A percentile compares a stretch with the other conserved stretches of the same genome.
phyloP scores from a whole-genome alignment of 2,113 vertebrate species.

The Tauraco erythrolophus region DNA sequence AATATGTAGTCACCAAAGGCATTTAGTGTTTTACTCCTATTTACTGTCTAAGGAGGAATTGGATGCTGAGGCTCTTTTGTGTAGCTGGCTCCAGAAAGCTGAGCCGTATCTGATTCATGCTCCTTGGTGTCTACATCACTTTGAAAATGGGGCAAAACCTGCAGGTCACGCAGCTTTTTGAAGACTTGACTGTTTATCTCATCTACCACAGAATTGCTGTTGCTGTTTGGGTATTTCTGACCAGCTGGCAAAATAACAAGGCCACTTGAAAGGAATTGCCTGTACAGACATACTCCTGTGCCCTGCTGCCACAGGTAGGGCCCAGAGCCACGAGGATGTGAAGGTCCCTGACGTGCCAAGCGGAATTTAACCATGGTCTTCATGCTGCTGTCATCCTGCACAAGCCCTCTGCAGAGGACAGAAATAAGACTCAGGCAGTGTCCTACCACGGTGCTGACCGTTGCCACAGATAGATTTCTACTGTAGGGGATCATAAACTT shows the following conservation, averaged over 20 bases:
- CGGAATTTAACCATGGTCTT: background rate
- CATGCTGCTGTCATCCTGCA: fast-evolving
- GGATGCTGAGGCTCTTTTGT: background rate
- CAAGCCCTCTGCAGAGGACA: background rate
- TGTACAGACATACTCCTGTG: background rate
- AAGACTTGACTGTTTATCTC: background rate
- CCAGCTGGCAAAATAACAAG: background rate
- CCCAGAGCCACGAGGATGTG: fast-evolving
- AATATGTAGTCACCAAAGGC: background rate
- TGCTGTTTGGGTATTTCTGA: background rate
- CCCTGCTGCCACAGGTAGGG: background rate
- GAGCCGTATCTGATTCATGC: background rate
- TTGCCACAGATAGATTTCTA: background rate
- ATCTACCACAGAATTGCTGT: background rate
- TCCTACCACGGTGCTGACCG: background rate
- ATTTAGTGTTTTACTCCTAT: background rate
- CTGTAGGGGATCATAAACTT: background rate
- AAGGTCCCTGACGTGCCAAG: background rate
- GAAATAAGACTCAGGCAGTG: background rate
- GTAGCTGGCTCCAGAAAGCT: background rate
- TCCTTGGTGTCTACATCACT: background rate
- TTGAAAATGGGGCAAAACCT: background rate
- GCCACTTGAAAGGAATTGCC: background rate
- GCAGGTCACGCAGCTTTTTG: background rate
- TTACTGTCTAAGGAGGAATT: background rate